Evolutionary conservation across 2,888 invertebrate species (phyloP).

Genomic region (Drosophila phalerata): DNA sequence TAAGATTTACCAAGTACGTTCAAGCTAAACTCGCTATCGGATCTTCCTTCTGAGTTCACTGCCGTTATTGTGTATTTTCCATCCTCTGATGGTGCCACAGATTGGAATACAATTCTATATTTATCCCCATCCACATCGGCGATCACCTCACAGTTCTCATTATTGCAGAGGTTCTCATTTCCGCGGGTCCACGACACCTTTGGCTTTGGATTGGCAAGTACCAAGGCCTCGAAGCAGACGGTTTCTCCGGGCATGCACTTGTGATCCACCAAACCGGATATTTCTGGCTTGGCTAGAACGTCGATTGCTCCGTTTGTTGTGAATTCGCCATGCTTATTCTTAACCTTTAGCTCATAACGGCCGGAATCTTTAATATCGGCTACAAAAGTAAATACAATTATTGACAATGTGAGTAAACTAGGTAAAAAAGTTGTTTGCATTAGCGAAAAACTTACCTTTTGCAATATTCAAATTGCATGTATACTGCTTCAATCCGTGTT

Average conservation of each 20-base stretch:
- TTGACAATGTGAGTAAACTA: not conserved
- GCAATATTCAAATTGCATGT: slow-evolving; percentile 89
- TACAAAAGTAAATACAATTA: slow-evolving; percentile 28
- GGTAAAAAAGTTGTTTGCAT: not conserved
- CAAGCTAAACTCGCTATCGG: slow-evolving; percentile 89
- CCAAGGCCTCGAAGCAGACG: slow-evolving; percentile 91
- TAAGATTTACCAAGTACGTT: slow-evolving; percentile 89
- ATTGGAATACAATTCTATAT: slow-evolving; percentile 89
- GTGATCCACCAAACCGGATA: slow-evolving; percentile 91
- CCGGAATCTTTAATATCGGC: slow-evolving; percentile 91
- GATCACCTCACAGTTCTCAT: slow-evolving; percentile 85
- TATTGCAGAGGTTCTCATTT: slow-evolving; percentile 85
- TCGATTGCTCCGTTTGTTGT: slow-evolving; percentile 91
- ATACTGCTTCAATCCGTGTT: slow-evolving; percentile 93
- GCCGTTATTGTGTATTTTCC: slow-evolving; percentile 93
- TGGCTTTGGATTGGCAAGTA: slow-evolving; percentile 96
- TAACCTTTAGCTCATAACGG: slow-evolving; percentile 91
- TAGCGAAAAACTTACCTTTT: slow-evolving; percentile 31
- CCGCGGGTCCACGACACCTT: slow-evolving; percentile 91
- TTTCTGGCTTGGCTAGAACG: slow-evolving; percentile 92
- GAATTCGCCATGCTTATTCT: slow-evolving; percentile 92
- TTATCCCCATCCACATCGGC: slow-evolving; percentile 85
- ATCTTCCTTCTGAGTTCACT: slow-evolving; percentile 91
- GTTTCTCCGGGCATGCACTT: slow-evolving; percentile 91
- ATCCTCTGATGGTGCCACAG: slow-evolving; percentile 90